Conservation (phyloP, 2,113 vertebrate species). For the Myxocyprinus asiaticus region DNA sequence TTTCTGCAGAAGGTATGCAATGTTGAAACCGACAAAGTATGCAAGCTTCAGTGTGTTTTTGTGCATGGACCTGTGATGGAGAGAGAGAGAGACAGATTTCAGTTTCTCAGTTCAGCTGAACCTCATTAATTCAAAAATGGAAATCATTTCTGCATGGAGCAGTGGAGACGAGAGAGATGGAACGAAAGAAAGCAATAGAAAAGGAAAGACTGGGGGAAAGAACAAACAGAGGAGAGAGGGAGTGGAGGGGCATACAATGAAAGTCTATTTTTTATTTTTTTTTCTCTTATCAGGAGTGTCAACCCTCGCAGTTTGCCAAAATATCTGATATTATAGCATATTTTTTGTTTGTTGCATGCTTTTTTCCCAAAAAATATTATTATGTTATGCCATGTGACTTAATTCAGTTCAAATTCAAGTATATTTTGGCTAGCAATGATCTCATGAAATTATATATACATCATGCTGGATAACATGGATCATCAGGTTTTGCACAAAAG, state of each 20-base stretch:
- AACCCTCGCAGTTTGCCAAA: slow-evolving; percentile 2
- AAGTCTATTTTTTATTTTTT: slow-evolving; percentile 23
- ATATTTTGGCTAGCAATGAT: neutral
- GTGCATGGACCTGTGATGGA: slow-evolving; percentile 28
- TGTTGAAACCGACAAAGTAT: slow-evolving; percentile 15
- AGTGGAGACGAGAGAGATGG: slow-evolving; percentile 69
- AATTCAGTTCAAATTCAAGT: too few species aligned
- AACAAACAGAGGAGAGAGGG: slow-evolving; percentile 34
- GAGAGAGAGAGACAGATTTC: slow-evolving; percentile 46
- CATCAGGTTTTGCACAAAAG: too few species aligned
- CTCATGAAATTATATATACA: neutral
- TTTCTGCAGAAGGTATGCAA: slow-evolving; percentile 17
- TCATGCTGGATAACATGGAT: too few species aligned
- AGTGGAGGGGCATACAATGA: slow-evolving; percentile 18
- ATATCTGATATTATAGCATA: neutral
- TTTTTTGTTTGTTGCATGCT: neutral
- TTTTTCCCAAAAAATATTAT: neutral
- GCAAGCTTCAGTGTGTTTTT: slow-evolving; percentile 20
- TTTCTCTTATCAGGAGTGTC: slow-evolving; percentile 38
- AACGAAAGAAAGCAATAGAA: slow-evolving; percentile 55
- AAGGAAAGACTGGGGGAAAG: neutral
- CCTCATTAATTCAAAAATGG: slow-evolving; percentile 87
- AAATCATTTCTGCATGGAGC: slow-evolving; percentile 80
- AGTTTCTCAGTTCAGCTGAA: slow-evolving; percentile 80
- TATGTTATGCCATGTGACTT: too few species aligned